Percentiles rank a stretch among this genome's conserved stretches.
These are phyloP conservation scores for Xanthorhoe designata DNA, from an alignment of 2,888 invertebrate genomes.

Conservation along the genomic window DNA sequence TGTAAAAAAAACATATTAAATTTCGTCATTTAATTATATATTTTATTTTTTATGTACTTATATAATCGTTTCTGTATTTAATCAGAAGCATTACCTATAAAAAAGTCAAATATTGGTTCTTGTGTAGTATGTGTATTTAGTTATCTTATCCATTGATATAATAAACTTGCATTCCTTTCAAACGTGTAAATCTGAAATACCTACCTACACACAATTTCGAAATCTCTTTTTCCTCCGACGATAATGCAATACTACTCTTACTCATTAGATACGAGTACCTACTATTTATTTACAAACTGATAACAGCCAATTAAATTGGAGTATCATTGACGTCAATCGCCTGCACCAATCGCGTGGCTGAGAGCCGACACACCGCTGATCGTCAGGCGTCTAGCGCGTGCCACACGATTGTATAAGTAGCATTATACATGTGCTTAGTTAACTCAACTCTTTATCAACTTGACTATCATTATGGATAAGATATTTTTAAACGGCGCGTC, in stretches of 20 bases:
- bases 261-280: too few species aligned
- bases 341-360: conserved; percentile 49
- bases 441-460: background rate
- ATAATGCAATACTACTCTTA: background rate
- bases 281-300: conserved; percentile 3
- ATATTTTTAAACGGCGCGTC: background rate
- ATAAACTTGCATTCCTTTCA: too few species aligned
- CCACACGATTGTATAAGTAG: background rate
- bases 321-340: conserved; percentile 45
- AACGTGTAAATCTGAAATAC: too few species aligned
- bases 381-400: conserved; percentile 69
- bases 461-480: background rate
- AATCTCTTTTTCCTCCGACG: background rate
- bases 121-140: too few species aligned
- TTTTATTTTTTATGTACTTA: too few species aligned
- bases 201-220: too few species aligned
- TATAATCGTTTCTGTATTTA: too few species aligned
- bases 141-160: too few species aligned
- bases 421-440: background rate
- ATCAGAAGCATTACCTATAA: too few species aligned
- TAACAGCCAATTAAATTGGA: conserved; percentile 13
- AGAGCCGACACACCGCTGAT: conserved; percentile 56
- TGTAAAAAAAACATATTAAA: too few species aligned
- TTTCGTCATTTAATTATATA: too few species aligned
- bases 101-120: too few species aligned